Evolutionary conservation across 2,797 vertebrate species (phyloP).

Genomic region (Acridotheres tristis): DNA sequence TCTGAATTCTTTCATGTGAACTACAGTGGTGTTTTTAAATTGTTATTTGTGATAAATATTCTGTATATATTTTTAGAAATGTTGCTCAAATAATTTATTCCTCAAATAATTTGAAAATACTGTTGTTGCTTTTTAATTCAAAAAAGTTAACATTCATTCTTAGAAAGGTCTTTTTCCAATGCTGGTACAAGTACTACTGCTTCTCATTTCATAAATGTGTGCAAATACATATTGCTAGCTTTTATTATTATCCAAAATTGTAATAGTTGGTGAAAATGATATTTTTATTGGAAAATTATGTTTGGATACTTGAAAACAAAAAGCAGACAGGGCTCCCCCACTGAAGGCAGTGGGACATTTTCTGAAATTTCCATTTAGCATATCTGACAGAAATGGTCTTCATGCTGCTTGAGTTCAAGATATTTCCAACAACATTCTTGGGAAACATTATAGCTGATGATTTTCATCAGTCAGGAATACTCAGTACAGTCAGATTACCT

Average conservation of each 20-base stretch:
- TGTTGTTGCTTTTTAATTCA: background rate
- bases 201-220: background rate
- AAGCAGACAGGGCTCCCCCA: background rate
- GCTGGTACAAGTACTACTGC: background rate
- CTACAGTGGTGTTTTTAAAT: slow-evolving; percentile 11
- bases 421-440: background rate
- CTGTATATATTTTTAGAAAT: background rate
- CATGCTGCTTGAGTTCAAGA: background rate
- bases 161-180: background rate
- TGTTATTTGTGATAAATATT: slow-evolving; percentile 47
- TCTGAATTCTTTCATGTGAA: slow-evolving; percentile 59
- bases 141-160: background rate
- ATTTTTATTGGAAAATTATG: background rate
- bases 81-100: background rate
- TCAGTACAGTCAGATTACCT: background rate
- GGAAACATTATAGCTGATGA: background rate
- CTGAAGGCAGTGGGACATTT: background rate
- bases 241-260: background rate
- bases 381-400: background rate
- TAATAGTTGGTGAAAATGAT: background rate
- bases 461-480: background rate
- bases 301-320: background rate
- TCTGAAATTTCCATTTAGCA: background rate
- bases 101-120: background rate
- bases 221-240: background rate